Conservation (phyloP, 1,140 invertebrate species). For the Heliconius congener region DNA sequence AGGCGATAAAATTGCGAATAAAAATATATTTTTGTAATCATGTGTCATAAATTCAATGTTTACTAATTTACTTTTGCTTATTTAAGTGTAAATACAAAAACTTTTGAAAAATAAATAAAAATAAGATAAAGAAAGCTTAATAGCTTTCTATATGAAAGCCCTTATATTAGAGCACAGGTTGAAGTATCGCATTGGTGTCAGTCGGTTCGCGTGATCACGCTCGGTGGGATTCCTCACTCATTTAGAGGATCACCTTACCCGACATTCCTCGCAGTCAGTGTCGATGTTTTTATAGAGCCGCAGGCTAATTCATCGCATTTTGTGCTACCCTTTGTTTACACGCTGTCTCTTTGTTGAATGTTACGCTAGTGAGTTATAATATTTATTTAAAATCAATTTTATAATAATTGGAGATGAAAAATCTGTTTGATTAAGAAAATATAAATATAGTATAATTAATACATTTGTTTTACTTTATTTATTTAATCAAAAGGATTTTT, state of each 20-base stretch:
- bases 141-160: conserved; percentile 8
- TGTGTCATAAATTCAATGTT: too few relatives aligned
- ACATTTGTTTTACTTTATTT: too few relatives aligned
- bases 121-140: conserved; percentile 44
- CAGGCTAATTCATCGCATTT: conserved; percentile 48
- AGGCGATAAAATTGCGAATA: too few relatives aligned
- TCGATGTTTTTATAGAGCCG: conserved; percentile 60
- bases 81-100: neutral
- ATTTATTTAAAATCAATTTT: neutral
- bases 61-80: too few relatives aligned
- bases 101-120: neutral
- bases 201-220: conserved; percentile 69
- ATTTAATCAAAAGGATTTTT: too few relatives aligned
- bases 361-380: neutral
- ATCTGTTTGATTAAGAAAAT: too few relatives aligned
- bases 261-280: conserved; percentile 57
- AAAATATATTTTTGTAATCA: too few relatives aligned
- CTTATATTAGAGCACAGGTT: neutral
- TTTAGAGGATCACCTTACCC: conserved; percentile 63
- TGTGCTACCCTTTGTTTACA: conserved; percentile 48
- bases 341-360: conserved; percentile 4
- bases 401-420: too few relatives aligned
- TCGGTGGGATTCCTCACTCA: conserved; percentile 54
- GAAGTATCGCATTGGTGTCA: conserved; percentile 49
- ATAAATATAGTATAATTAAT: too few relatives aligned